Evolutionary conservation across 1,140 invertebrate species (phyloP), one percentile per base, ranked within the genome.

Genomic region (Stratiolaelaps scimitus): DNA sequence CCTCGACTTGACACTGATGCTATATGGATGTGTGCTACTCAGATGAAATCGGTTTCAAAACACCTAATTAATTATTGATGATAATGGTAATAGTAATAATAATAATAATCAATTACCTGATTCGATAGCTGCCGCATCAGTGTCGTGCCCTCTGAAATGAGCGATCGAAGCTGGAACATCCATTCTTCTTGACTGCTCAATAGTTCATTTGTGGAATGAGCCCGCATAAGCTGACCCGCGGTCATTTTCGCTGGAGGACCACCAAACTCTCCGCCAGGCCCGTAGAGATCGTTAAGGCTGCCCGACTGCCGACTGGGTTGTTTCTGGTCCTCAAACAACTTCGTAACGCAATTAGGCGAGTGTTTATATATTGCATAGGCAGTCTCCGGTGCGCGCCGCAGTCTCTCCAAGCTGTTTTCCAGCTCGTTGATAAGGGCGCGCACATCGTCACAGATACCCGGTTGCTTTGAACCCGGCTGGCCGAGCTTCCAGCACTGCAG

Each of bases 251-350:
- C 53, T 2, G 53, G 53, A 15, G 53, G 53, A 26, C 34, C 53
- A 26, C 26, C 26, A 40, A 40, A 40, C 34, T 40, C 34, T 23
- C 34, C 53, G 15, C 53, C 53, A 34, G 15, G 23, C 6, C 34
- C 53, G 53, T 60, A 60, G 23, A 60, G 53, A 60, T 60, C 53
- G 53, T 60, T 60, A 15, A 60, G 53, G 20, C 53, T 60, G 6
- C 53, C 53, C 15, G 53, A 60, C 17, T 26, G 53, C 15, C 53
- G 53, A 5, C 17, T 20, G 26, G 26, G 26, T 23, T 29, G 15
- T 60, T 60, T 26, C 34, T 60, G 26, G 26, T 60, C 53, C 15
- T 26, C 34, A 34, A 60, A 60, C 10, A 60, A 34, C 20, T 60
- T 60, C 53, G 53, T 60, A 15, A 60, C 53, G 53, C 53, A 60